Conservation (phyloP, 2,113 vertebrate genomes). For the Candoia aspera region DNA sequence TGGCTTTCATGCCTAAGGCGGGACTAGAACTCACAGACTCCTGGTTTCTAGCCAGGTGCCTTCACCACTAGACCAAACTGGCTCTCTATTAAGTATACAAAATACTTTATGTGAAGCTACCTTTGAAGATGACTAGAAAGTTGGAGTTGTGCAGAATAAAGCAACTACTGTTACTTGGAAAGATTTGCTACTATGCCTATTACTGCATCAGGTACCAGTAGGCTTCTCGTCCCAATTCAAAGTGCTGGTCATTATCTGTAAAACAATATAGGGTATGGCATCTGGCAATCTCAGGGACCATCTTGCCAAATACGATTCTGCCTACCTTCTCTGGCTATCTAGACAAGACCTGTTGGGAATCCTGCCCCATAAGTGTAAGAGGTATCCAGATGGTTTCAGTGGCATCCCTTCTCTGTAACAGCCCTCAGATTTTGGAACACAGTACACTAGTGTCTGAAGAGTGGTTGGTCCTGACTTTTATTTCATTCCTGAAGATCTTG, state of each 20-base stretch:
- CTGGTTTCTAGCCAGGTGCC: too few relatives aligned
- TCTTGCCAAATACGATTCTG: neutral
- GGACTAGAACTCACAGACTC: too few relatives aligned
- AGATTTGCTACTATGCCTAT: neutral
- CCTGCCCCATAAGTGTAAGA: neutral
- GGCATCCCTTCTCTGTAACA: neutral
- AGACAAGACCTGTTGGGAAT: neutral
- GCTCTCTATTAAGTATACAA: too few relatives aligned
- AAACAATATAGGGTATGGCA: neutral
- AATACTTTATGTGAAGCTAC: neutral
- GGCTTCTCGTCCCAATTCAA: neutral
- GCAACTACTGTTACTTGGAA: neutral
- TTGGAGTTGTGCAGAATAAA: neutral
- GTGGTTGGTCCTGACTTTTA: neutral
- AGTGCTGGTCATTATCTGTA: neutral
- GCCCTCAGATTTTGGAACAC: neutral
- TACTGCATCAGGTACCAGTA: neutral
- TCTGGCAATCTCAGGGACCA: neutral
- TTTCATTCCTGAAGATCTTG: neutral
- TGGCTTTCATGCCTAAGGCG: too few relatives aligned
- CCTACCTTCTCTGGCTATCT: neutral
- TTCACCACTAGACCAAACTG: too few relatives aligned
- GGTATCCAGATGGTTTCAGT: neutral
- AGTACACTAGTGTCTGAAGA: neutral
- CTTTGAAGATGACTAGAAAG: neutral